These are phyloP conservation scores for Eucera pruinosa DNA, from an alignment of 2,888 invertebrate genomes.

Conservation along the genomic window DNA sequence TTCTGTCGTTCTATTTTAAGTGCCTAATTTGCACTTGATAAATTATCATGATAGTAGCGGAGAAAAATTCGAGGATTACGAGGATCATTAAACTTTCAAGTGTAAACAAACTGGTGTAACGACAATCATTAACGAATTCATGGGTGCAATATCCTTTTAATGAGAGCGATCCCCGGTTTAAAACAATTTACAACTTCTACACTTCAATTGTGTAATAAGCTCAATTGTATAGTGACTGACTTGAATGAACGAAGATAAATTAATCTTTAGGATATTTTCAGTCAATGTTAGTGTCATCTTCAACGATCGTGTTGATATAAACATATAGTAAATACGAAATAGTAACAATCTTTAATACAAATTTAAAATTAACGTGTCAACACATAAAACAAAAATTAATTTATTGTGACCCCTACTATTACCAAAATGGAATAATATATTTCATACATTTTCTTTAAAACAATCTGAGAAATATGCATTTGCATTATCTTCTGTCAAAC, in stretches of 20 bases:
- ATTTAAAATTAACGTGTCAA: not conserved
- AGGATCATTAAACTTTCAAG: not conserved
- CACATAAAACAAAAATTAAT: not conserved
- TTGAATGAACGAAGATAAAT: constrained; percentile 47
- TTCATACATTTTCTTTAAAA: no score
- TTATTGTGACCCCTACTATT: no score
- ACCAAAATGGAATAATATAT: no score
- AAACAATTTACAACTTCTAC: constrained; percentile 57
- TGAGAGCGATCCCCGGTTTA: constrained; percentile 32
- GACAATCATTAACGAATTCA: constrained; percentile 25
- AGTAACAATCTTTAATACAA: not conserved
- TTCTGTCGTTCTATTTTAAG: constrained; percentile 38
- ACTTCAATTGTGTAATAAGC: constrained; percentile 59
- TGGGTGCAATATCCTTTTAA: constrained; percentile 54
- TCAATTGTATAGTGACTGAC: constrained; percentile 49
- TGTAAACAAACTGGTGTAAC: constrained; percentile 15
- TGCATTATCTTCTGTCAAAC: not conserved
- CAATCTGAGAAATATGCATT: no score
- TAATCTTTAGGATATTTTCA: constrained; percentile 40
- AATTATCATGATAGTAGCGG: not conserved
- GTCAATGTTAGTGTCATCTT: not conserved
- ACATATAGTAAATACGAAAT: not conserved
- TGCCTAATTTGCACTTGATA: constrained; percentile 18
- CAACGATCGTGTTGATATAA: not conserved
- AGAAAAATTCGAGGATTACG: no score